phyloP scores from a whole-genome alignment of 2,797 vertebrate species.

The Choloepus didactylus region DNA sequence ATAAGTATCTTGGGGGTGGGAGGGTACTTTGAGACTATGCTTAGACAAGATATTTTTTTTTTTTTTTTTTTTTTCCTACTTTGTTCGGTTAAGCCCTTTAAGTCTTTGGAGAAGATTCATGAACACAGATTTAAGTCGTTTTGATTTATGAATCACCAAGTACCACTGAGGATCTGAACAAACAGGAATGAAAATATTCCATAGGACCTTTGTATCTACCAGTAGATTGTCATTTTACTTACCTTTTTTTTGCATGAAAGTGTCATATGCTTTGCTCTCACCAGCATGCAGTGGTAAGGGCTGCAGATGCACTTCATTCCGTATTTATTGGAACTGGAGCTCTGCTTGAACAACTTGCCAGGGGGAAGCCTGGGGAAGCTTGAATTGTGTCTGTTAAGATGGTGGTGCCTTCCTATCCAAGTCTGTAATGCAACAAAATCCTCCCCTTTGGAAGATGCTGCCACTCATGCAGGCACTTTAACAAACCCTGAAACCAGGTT shows the following conservation, averaged over 20 bases:
- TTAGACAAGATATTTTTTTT: neutral
- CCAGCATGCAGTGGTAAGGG: neutral
- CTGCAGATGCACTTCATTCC: neutral
- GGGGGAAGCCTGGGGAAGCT: neutral
- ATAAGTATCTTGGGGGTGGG: neutral
- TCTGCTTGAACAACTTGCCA: neutral
- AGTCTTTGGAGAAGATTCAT: slow-evolving; percentile 17
- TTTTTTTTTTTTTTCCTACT: neutral
- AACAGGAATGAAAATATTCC: neutral
- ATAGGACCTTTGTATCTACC: neutral
- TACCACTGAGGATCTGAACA: slow-evolving; percentile 1
- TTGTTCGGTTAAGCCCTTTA: neutral
- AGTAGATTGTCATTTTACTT: neutral
- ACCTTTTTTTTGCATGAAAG: neutral
- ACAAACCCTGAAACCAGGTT: neutral
- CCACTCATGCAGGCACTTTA: neutral
- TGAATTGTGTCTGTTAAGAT: neutral
- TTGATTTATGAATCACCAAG: neutral
- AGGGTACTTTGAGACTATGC: neutral
- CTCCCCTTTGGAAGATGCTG: neutral
- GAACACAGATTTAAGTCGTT: slow-evolving; percentile 10
- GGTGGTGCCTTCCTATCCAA: neutral
- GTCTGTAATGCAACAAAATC: neutral
- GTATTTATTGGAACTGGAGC: neutral
- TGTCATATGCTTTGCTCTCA: neutral